Evolutionary conservation across 2,888 invertebrate genomes (phyloP).

Genomic region (Papilio gigon): DNA sequence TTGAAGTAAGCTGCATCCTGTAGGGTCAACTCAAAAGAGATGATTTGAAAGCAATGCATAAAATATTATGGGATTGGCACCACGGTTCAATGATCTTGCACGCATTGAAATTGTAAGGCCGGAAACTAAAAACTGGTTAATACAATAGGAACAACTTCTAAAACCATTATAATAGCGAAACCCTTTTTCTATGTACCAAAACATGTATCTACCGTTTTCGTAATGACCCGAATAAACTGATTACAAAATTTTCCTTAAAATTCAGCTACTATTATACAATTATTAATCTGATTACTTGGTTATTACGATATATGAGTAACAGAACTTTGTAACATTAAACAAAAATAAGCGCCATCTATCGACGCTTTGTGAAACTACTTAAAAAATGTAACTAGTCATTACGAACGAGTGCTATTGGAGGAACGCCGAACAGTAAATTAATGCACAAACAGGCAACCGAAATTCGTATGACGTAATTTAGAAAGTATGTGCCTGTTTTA

Average conservation of each 20-base stretch:
- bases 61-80: slow-evolving; percentile 69
- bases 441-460: slow-evolving; percentile 56
- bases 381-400: slow-evolving; percentile 40
- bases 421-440: slow-evolving; percentile 46
- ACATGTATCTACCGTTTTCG: background rate
- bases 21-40: slow-evolving; percentile 59
- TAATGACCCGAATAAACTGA: background rate
- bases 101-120: slow-evolving; percentile 68
- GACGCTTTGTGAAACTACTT: slow-evolving; percentile 43
- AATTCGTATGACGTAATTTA: slow-evolving; percentile 74
- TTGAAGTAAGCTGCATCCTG: slow-evolving; percentile 64
- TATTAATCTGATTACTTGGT: background rate
- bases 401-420: slow-evolving; percentile 35
- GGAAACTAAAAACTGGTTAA: slow-evolving; percentile 59
- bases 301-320: background rate
- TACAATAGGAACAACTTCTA: slow-evolving; percentile 28
- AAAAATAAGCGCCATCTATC: slow-evolving; percentile 43
- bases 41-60: slow-evolving; percentile 65
- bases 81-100: slow-evolving; percentile 67
- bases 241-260: background rate
- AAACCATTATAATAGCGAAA: slow-evolving; percentile 6
- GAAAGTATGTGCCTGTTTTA: slow-evolving; percentile 74
- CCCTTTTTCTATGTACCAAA: background rate
- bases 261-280: background rate
- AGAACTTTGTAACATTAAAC: background rate